Evolutionary conservation across 1,140 invertebrate species (phyloP).

Genomic region (Aphaenogaster floridana): DNA sequence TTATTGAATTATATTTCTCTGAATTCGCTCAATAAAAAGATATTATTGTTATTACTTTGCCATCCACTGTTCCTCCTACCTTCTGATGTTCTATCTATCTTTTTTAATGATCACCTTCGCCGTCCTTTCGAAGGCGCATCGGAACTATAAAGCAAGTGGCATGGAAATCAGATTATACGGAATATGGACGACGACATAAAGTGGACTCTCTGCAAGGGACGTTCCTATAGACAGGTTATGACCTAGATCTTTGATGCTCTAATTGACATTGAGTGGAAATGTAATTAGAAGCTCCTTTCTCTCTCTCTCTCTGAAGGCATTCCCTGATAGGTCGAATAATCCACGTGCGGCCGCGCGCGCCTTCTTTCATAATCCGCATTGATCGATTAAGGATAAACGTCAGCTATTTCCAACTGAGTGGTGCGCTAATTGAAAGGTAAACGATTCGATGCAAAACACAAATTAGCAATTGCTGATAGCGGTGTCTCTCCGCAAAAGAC

Average conservation of each 20-base stretch:
- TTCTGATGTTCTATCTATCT: background rate
- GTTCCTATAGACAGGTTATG: constrained; percentile 64
- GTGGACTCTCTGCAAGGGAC: constrained; percentile 39
- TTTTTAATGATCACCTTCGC: constrained; percentile 32
- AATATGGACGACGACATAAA: constrained; percentile 67
- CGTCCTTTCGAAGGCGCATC: constrained; percentile 2
- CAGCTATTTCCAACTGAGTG: constrained; percentile 5
- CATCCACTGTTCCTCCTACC: background rate
- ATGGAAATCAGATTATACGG: constrained; percentile 65
- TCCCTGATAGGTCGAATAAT: constrained; percentile 33
- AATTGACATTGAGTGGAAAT: constrained; percentile 71
- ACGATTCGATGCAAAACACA: constrained; percentile 17
- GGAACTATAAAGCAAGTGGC: constrained; percentile 59
- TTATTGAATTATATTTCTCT: background rate
- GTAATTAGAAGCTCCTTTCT: constrained; percentile 68
- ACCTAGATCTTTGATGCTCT: constrained; percentile 66
- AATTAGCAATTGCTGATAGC: background rate
- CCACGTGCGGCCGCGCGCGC: background rate
- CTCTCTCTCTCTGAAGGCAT: constrained; percentile 43
- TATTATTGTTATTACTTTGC: background rate
- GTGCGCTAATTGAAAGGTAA: constrained; percentile 51
- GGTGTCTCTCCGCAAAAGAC: background rate
- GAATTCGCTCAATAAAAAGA: background rate
- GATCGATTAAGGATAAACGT: constrained; percentile 40
- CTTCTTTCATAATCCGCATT: constrained; percentile 24